Evolutionary conservation across 1,140 invertebrate species (phyloP), one percentile per base, ranked within the genome.

Genomic region (Hycleus phaleratus): DNA sequence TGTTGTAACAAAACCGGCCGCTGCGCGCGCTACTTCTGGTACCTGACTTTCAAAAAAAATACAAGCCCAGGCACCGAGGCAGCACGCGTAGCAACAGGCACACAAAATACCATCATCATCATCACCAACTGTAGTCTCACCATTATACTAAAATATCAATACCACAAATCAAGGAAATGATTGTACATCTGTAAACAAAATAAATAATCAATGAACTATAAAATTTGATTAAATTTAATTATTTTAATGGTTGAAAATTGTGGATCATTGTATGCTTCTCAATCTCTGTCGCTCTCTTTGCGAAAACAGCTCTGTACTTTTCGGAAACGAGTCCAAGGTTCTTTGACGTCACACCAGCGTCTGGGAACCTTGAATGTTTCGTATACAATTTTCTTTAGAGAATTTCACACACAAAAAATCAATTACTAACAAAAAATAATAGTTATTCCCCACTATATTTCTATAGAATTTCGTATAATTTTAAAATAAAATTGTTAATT

Each of bases 1-100:
- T 64, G 71, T 32, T 5, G 32, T 32, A 32, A 32, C 32, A 32
- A 32, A 32, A 32, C 72, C 67, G 70, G 72, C 70, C 79, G 80
- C 85, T 77, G 78, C 90, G 90, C 90, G 91, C 91, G 90, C 91
- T 93, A 93, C 91, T 93, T 92, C 90, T 91, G 90, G 91, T 93
- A 93, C 91, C 90, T 93, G 91, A 93, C 91, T 93, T 81, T 26
- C 73, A 72, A 72, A 78, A 76, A 74, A 77, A 76, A 75, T 76
- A 82, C 82, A 81, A 82, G 79, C 79, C 79, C 71, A 81, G 83
- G 83, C 80, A 85, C 83, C 85, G 82, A 82, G 79, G 84, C 85
- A 86, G 79, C 84, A 75, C 84, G 80, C 75, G 78, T 77, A 77
- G 81, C 74, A 74, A 79, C 75, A 67, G 61, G 71, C 71, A 53